Evolutionary conservation across 2,797 vertebrate genomes (phyloP).

Genomic region (Epinephelus malabaricus): DNA sequence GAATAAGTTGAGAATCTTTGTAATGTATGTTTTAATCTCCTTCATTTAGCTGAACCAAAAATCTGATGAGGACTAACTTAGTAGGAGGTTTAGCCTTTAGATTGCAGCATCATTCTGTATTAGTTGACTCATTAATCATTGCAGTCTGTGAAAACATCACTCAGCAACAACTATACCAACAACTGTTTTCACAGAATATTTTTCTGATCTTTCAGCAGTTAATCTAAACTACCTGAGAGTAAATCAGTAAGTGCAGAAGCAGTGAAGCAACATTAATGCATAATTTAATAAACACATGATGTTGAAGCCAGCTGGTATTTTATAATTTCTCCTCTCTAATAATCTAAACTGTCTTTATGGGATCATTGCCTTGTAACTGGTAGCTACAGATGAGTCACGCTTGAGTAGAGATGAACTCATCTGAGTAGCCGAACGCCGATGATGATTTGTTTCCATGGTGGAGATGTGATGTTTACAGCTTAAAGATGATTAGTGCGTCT

Average conservation of each 20-base stretch:
- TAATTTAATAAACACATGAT: background rate
- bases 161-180: background rate
- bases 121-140: no score
- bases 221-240: background rate
- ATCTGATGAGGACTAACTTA: no score
- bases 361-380: slow-evolving; percentile 11
- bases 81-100: no score
- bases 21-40: no score
- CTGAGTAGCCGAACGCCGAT: slow-evolving; percentile 2
- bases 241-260: background rate
- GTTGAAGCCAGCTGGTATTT: background rate
- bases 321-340: background rate
- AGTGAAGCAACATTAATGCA: background rate
- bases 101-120: no score
- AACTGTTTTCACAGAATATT: no score
- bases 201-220: background rate
- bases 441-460: slow-evolving; percentile 58
- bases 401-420: slow-evolving; percentile 45
- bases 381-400: slow-evolving; percentile 50
- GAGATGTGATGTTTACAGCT: slow-evolving; percentile 46
- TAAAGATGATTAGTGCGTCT: slow-evolving; percentile 49
- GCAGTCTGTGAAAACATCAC: background rate
- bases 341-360: slow-evolving; percentile 15
- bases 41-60: no score
- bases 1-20: no score